phyloP scores from a whole-genome alignment of 2,888 invertebrate species.

The Balanococcus diminutus region DNA sequence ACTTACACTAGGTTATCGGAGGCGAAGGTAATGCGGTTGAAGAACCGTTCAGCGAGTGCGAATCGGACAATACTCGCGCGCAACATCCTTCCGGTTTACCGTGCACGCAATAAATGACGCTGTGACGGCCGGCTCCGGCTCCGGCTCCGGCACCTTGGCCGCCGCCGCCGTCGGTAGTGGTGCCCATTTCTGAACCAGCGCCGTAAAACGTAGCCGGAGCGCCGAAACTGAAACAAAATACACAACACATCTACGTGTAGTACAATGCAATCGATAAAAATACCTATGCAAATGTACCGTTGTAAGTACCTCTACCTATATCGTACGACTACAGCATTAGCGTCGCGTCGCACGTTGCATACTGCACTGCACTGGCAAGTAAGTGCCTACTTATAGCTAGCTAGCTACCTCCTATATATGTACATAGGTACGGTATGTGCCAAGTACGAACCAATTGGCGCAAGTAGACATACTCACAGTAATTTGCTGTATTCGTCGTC shows the following conservation, averaged over 20 bases:
- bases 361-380: no score
- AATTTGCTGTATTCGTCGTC: background rate
- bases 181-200: slow-evolving; percentile 46
- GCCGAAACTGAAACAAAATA: slow-evolving; percentile 51
- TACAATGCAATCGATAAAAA: background rate
- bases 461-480: slow-evolving; percentile 32
- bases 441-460: no score
- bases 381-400: no score
- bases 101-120: slow-evolving; percentile 75
- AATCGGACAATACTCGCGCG: slow-evolving; percentile 57
- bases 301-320: no score
- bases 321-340: no score
- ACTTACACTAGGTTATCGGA: slow-evolving; percentile 56
- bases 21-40: slow-evolving; percentile 27
- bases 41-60: slow-evolving; percentile 33
- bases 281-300: no score
- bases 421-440: no score
- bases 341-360: no score
- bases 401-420: no score
- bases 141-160: no score
- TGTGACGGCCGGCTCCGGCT: slow-evolving; percentile 45
- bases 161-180: no score
- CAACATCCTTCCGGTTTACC: slow-evolving; percentile 70
- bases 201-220: slow-evolving; percentile 53
- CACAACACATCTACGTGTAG: no score